Evolutionary conservation across 2,797 vertebrate genomes (phyloP), one percentile per base, ranked within the genome.

Genomic region (Nyctibius grandis): DNA sequence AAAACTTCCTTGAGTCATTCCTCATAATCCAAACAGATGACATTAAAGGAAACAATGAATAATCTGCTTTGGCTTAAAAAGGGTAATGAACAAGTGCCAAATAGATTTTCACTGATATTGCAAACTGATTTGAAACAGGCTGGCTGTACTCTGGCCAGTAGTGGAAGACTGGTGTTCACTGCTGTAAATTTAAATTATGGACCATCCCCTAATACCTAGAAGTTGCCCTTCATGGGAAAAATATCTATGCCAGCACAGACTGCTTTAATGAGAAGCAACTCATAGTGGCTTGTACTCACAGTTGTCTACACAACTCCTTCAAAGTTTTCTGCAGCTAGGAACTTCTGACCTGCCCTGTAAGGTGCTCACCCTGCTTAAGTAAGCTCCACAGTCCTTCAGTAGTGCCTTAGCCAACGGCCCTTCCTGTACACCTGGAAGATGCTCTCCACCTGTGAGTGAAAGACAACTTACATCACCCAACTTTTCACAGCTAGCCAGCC

Each of bases 1-100:
- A 95, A 97, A 95, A 93, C 85, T 95, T 96, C 88, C 88, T 88
- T 77, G 92, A 97, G 86, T 95, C 92, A 70, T 92, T 97, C 67
- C 74, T 89, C 89, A 85, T 95, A 96, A 95, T 95, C 63, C 81
- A 89, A 96, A 95, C 85, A 95, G 78, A 93, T 11, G 47, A 95
- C 85, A 94, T 91, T 92, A 95, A 96, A 97, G 89, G 90, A 97
- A 98, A 96, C 79, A 92, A 85, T 92, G 94, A 96, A 96, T 96
- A 96, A 96, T 94, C 88, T 95, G 59, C 65, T 97, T 94, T 96
- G 85, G 87, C 42, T 96, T 96, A 80, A 93, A 96, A 89, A 93
- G 73, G 81, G 77, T 74, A 80, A 91, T 70, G 80, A 97, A 87
- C 74, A 91, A 96, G 77, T 57, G 90, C 95, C 96, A 97, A 94